These are phyloP conservation scores for Smittia aterrima DNA, from an alignment of 2,888 invertebrate species.

Conservation along the genomic window DNA sequence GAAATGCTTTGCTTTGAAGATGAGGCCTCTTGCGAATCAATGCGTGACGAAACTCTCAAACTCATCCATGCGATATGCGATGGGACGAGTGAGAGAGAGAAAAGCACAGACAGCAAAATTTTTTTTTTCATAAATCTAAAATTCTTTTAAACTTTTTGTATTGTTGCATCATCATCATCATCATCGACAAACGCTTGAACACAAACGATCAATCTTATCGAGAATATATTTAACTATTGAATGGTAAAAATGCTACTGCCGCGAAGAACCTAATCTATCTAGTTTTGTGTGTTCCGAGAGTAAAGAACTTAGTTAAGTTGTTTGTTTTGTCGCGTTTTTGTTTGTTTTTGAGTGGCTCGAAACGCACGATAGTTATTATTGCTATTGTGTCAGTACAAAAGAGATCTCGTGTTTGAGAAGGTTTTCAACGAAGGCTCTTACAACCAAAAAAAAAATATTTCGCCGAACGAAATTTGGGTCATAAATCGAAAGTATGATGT, in stretches of 20 bases:
- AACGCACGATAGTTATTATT: too few species aligned
- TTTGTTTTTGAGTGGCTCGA: too few species aligned
- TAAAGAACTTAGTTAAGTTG: background rate
- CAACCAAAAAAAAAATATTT: too few species aligned
- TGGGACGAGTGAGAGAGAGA: background rate
- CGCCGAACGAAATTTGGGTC: too few species aligned
- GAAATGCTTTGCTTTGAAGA: too few species aligned
- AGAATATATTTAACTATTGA: constrained; percentile 10
- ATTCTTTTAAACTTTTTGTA: background rate
- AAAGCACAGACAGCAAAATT: constrained; percentile 6
- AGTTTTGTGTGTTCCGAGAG: background rate
- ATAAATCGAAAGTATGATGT: too few species aligned
- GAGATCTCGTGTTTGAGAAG: too few species aligned
- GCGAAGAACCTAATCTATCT: constrained; percentile 12
- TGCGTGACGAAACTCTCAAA: too few species aligned
- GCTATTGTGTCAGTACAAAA: too few species aligned
- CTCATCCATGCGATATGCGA: background rate
- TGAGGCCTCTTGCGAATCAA: too few species aligned
- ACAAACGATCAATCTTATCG: constrained; percentile 27
- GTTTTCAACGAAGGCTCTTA: too few species aligned
- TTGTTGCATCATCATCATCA: background rate
- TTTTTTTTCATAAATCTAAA: background rate
- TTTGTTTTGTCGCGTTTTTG: background rate
- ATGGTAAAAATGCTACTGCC: constrained; percentile 27
- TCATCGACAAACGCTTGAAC: constrained; percentile 1